phyloP scores from a whole-genome alignment of 2,888 invertebrate species.

The Phyto melanocephala region DNA sequence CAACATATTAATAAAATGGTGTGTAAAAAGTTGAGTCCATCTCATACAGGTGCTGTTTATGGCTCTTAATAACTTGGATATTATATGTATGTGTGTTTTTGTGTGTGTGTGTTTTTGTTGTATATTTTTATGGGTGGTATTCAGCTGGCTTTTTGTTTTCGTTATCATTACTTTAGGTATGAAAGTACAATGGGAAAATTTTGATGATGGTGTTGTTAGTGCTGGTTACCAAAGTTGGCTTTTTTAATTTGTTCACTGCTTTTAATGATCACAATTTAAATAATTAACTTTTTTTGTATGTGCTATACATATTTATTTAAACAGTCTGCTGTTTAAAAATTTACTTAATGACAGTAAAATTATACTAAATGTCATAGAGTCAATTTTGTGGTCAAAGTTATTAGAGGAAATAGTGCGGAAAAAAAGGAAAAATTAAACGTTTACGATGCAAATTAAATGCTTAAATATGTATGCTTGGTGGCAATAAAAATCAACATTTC shows the following conservation, averaged over 20 bases:
- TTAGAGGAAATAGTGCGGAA: conserved; percentile 4
- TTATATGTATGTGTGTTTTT: background rate
- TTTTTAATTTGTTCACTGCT: conserved; percentile 52
- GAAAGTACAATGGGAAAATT: too few species aligned
- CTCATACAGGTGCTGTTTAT: too few species aligned
- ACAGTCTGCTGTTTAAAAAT: conserved; percentile 21
- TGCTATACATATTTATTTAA: conserved; percentile 21
- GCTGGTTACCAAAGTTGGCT: background rate
- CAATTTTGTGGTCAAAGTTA: conserved; percentile 59
- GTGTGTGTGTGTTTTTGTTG: background rate
- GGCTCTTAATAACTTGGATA: background rate
- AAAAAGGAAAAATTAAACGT: background rate
- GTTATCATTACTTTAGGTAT: too few species aligned
- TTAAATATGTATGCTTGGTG: background rate
- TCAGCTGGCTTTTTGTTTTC: too few species aligned
- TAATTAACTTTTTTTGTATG: conserved; percentile 56
- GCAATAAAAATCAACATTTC: conserved; percentile 26
- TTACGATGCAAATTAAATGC: conserved; percentile 29
- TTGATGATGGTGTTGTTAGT: background rate
- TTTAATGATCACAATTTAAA: conserved; percentile 59
- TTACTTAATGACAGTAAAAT: conserved; percentile 56
- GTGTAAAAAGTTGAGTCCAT: conserved; percentile 35
- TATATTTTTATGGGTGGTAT: too few species aligned
- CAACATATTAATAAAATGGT: conserved; percentile 50
- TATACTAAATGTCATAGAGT: conserved; percentile 56